phyloP scores from a whole-genome alignment of 2,888 invertebrate species.

The Scrobipalpa costella region DNA sequence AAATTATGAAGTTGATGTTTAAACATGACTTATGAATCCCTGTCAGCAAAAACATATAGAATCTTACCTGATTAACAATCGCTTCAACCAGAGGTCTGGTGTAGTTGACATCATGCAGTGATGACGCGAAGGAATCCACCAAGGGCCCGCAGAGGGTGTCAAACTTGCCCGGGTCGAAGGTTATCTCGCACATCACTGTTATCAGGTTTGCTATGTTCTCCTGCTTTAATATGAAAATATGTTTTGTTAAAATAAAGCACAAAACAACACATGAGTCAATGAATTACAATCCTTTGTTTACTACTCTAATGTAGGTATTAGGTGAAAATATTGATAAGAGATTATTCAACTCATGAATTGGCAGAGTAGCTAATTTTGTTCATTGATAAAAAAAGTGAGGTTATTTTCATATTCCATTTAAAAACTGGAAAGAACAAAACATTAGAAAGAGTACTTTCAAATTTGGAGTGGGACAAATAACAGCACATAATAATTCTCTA shows the following conservation, averaged over 20 bases:
- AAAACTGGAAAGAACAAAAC: neutral
- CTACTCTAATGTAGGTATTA: slow-evolving; percentile 12
- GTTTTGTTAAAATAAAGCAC: slow-evolving; percentile 2
- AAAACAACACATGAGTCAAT: neutral
- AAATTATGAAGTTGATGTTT: neutral
- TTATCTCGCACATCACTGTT: slow-evolving; percentile 87
- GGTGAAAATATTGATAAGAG: slow-evolving; percentile 13
- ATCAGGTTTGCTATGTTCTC: slow-evolving; percentile 82
- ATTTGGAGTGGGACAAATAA: neutral
- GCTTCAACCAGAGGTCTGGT: slow-evolving; percentile 84
- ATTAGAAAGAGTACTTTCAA: neutral
- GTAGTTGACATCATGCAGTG: slow-evolving; percentile 83
- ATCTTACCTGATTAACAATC: slow-evolving; percentile 83
- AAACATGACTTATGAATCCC: neutral
- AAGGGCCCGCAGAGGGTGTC: slow-evolving; percentile 85
- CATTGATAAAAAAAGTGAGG: neutral
- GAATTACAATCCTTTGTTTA: neutral
- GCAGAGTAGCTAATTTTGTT: neutral
- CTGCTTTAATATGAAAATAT: slow-evolving; percentile 43
- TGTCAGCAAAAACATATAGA: neutral
- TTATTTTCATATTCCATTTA: neutral
- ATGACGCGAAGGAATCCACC: slow-evolving; percentile 84
- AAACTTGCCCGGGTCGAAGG: slow-evolving; percentile 89
- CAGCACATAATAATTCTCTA: neutral
- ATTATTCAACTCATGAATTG: neutral